These are phyloP conservation scores for Caenorhabditis virilis DNA, from an alignment of 2,888 invertebrate species.

Conservation along the genomic window DNA sequence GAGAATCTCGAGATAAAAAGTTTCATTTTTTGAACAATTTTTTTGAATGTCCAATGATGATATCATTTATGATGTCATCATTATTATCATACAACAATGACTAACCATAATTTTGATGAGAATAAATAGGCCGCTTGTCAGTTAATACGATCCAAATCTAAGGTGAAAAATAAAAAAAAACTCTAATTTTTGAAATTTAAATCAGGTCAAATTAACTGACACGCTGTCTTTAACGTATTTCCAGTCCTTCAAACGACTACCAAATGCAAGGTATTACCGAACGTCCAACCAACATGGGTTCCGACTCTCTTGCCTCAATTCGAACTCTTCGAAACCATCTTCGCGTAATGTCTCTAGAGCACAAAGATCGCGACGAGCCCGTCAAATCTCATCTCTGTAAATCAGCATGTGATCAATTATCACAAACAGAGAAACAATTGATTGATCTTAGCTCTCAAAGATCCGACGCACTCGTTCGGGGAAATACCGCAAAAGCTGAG, in stretches of 20 bases:
- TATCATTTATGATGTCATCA: too few species aligned
- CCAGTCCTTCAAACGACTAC: conserved; percentile 44
- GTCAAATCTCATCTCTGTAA: conserved; percentile 50
- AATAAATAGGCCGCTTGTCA: too few species aligned
- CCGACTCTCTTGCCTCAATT: conserved; percentile 53
- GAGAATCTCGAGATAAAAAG: too few species aligned
- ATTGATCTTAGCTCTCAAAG: conserved; percentile 39
- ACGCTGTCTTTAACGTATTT: background rate
- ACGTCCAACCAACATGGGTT: conserved; percentile 42
- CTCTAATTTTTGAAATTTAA: background rate
- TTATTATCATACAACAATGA: too few species aligned
- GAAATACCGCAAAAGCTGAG: conserved; percentile 43
- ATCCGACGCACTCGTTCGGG: conserved; percentile 53
- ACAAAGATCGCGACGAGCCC: conserved; percentile 31
- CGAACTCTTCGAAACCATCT: conserved; percentile 55
- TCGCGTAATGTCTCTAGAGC: conserved; percentile 26
- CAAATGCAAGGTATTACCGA: conserved; percentile 43
- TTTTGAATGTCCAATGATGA: too few species aligned
- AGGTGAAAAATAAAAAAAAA: too few species aligned
- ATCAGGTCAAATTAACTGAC: background rate
- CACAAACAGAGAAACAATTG: conserved; percentile 51
- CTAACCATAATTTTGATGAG: too few species aligned
- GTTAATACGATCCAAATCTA: too few species aligned
- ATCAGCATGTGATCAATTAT: conserved; percentile 44
- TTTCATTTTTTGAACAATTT: too few species aligned